Evolutionary conservation across 2,113 vertebrate species (phyloP).

Genomic region (Tenrec ecaudatus): DNA sequence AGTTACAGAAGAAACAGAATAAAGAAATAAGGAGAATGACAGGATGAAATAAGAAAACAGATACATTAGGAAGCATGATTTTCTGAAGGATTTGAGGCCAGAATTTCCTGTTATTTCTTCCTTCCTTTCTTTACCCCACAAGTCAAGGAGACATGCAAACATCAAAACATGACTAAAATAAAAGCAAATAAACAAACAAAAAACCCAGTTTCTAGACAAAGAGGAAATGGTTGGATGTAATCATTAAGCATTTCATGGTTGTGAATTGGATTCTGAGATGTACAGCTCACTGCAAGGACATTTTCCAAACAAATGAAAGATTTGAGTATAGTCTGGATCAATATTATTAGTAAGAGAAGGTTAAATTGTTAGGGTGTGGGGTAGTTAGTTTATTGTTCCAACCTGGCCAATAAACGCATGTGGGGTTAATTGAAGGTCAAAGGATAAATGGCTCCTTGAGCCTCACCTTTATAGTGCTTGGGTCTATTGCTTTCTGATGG

Average conservation of each 20-base stretch:
- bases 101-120: neutral
- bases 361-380: too few species aligned
- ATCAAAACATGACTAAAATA: too few species aligned
- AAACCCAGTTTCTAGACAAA: neutral
- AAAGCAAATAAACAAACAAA: neutral
- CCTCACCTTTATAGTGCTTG: too few species aligned
- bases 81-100: neutral
- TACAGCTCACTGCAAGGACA: too few species aligned
- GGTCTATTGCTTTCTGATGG: too few species aligned
- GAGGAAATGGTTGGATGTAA: neutral
- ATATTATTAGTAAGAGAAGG: neutral
- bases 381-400: too few species aligned
- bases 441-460: too few species aligned
- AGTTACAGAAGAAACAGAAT: neutral
- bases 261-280: neutral
- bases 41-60: neutral
- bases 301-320: neutral
- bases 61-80: neutral
- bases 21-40: neutral
- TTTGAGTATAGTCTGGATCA: neutral
- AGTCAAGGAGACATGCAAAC: neutral
- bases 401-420: too few species aligned
- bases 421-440: too few species aligned
- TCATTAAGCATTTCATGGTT: neutral
- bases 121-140: constrained; percentile 12